phyloP scores from a whole-genome alignment of 1,140 invertebrate genomes.

The Cotesia vestalis region DNA sequence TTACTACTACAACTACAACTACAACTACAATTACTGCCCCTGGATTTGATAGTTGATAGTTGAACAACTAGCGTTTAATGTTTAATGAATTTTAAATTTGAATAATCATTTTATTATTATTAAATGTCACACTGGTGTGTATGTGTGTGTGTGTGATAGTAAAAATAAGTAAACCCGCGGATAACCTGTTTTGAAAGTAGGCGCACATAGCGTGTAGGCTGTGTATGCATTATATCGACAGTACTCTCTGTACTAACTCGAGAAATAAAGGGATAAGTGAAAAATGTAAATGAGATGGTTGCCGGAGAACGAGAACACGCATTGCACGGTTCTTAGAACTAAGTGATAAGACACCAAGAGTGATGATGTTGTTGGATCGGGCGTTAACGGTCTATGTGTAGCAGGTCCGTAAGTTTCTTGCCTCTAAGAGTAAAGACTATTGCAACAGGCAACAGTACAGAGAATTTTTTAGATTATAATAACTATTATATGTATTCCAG shows the following conservation, averaged over 20 bases:
- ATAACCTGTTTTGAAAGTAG: slow-evolving; percentile 13
- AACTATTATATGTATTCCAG: no score
- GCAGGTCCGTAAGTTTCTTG: slow-evolving; percentile 16
- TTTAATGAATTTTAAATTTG: no score
- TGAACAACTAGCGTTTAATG: no score
- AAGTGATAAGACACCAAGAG: slow-evolving; percentile 27
- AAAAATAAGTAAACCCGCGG: no score
- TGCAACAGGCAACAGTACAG: neutral
- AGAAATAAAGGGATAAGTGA: slow-evolving; percentile 3
- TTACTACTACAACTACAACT: no score
- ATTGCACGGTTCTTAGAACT: slow-evolving; percentile 25
- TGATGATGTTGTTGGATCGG: slow-evolving; percentile 31
- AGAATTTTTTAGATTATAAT: no score
- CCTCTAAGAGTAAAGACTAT: neutral
- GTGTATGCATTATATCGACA: slow-evolving; percentile 26
- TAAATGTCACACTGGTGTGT: no score
- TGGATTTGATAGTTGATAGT: no score
- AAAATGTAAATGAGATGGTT: slow-evolving; percentile 24
- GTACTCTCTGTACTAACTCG: neutral
- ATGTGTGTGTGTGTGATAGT: no score
- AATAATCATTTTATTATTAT: no score
- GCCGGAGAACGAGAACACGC: slow-evolving; percentile 25
- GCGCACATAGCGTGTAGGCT: neutral
- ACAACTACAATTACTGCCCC: no score
- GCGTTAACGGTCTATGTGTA: slow-evolving; percentile 36